phyloP scores from a whole-genome alignment of 2,888 invertebrate genomes.

The Deilephila porcellus region DNA sequence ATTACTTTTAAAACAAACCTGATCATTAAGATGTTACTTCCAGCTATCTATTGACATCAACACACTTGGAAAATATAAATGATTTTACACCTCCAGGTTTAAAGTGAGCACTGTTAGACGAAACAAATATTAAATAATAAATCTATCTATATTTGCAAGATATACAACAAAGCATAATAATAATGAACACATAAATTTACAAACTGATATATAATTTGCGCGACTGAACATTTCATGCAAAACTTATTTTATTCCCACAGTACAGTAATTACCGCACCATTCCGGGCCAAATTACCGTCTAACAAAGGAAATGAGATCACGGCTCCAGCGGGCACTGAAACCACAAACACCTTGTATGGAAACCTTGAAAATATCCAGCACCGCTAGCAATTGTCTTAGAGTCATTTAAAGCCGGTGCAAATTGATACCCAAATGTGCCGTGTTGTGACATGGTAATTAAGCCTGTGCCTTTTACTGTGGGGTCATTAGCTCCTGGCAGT shows the following conservation, averaged over 20 bases:
- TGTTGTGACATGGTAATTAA: constrained; percentile 11
- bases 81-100: no score
- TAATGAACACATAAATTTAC: not conserved
- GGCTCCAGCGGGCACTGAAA: constrained; percentile 48
- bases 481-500: not conserved
- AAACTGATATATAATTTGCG: not conserved
- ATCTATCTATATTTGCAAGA: no score
- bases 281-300: constrained; percentile 57
- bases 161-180: no score
- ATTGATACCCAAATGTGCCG: constrained; percentile 9
- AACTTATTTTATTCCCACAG: constrained; percentile 36
- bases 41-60: no score
- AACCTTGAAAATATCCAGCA: constrained; percentile 48
- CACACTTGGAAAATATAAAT: no score
- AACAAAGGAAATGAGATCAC: constrained; percentile 68
- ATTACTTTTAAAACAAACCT: no score
- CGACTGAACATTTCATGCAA: not conserved
- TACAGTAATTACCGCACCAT: constrained; percentile 53
- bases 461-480: not conserved
- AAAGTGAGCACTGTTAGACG: no score
- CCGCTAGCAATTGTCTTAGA: constrained; percentile 28
- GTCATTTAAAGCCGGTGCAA: constrained; percentile 28
- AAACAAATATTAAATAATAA: no score
- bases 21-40: no score
- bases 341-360: constrained; percentile 64